Conservation (phyloP, 1,140 invertebrate species). For the Euwallacea similis region DNA sequence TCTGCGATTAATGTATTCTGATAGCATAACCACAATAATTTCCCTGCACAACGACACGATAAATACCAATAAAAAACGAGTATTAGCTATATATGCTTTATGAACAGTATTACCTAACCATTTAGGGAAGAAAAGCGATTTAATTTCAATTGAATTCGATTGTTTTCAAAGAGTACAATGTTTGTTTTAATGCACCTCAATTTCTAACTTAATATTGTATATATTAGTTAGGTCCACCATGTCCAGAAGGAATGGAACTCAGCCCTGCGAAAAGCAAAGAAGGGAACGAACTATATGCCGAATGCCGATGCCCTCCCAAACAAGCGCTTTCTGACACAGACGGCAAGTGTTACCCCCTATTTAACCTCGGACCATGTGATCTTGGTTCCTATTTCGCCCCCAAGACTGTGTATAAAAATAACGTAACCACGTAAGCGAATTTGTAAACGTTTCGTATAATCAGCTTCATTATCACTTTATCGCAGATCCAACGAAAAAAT, state of each 20-base stretch:
- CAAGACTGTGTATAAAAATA: constrained; percentile 49
- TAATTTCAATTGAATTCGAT: too few relatives aligned
- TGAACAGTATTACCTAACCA: too few relatives aligned
- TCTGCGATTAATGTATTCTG: too few relatives aligned
- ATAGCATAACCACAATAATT: too few relatives aligned
- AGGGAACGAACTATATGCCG: constrained; percentile 63
- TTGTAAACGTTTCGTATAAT: neutral
- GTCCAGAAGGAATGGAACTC: constrained; percentile 80
- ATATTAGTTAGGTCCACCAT: constrained; percentile 69
- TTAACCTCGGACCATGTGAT: constrained; percentile 69
- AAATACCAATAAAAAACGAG: too few relatives aligned
- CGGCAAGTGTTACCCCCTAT: constrained; percentile 68
- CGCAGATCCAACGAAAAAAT: constrained; percentile 58
- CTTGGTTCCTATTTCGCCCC: constrained; percentile 73
- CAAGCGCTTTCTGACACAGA: constrained; percentile 64
- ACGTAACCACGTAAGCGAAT: constrained; percentile 31
- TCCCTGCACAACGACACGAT: too few relatives aligned
- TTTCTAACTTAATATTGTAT: too few relatives aligned
- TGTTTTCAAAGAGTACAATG: too few relatives aligned
- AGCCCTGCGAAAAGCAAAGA: constrained; percentile 60
- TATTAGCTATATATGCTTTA: too few relatives aligned
- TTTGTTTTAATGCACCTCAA: too few relatives aligned
- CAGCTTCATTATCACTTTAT: constrained; percentile 3
- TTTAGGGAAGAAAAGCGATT: too few relatives aligned
- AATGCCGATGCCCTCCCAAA: constrained; percentile 78